Evolutionary conservation across 2,113 vertebrate genomes (phyloP).

Genomic region (Chrysochloris asiatica): DNA sequence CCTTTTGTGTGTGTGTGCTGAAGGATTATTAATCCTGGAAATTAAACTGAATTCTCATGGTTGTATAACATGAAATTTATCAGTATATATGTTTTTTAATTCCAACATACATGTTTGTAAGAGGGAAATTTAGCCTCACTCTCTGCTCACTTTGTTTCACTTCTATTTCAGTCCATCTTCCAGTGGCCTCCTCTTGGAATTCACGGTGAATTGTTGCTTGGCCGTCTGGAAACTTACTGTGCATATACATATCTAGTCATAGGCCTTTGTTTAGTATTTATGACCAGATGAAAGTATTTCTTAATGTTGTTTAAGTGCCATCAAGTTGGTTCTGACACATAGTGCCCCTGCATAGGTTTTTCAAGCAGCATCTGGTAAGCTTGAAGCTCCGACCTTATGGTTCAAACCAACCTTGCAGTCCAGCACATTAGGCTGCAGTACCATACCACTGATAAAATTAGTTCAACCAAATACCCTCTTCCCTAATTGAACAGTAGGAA

Average conservation of each 20-base stretch:
- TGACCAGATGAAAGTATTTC: neutral
- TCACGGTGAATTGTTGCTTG: neutral
- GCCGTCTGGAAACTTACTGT: neutral
- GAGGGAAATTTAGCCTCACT: neutral
- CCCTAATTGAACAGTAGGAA: neutral
- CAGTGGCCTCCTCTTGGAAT: neutral
- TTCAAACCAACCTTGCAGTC: too few species aligned
- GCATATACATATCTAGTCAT: neutral
- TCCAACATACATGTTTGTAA: neutral
- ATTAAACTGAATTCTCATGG: constrained; percentile 21
- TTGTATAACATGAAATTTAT: neutral
- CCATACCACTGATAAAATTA: neutral
- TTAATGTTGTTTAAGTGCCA: too few species aligned
- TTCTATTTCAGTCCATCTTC: neutral
- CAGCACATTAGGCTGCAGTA: too few species aligned
- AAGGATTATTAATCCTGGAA: neutral
- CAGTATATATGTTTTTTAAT: neutral
- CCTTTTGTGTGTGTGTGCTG: neutral
- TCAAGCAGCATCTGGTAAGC: too few species aligned
- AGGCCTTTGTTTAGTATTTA: neutral
- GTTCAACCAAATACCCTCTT: neutral
- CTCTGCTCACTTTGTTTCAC: neutral
- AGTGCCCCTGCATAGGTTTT: too few species aligned
- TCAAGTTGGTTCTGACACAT: too few species aligned
- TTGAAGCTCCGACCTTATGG: too few species aligned